A percentile compares a stretch with the other conserved stretches of the same genome.
phyloP scores from a whole-genome alignment of 2,113 vertebrate species.

The Alexandromys fortis region DNA sequence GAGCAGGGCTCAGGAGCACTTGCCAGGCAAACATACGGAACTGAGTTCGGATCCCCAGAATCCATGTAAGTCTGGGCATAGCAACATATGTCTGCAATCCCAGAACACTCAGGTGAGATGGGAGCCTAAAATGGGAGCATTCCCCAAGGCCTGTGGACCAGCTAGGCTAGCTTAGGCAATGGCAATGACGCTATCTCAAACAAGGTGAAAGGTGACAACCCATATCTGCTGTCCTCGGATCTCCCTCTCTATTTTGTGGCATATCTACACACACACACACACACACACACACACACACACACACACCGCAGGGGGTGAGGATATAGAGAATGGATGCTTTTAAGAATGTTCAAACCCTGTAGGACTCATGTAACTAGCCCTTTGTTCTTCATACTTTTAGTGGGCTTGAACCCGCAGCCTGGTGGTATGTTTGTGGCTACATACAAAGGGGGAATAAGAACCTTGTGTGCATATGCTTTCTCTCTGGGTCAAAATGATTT shows the following conservation, averaged over 20 bases:
- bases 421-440: background rate
- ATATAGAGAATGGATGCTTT: background rate
- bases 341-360: background rate
- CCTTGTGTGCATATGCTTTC: background rate
- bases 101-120: background rate
- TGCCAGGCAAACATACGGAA: background rate
- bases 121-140: background rate
- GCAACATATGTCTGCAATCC: background rate
- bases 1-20: background rate
- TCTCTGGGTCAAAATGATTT: constrained; percentile 3
- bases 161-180: background rate
- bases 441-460: background rate
- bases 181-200: background rate
- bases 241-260: background rate
- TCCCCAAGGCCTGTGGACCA: background rate
- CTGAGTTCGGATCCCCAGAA: background rate
- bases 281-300: background rate
- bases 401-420: background rate
- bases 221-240: background rate
- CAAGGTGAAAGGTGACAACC: background rate
- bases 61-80: too few relatives aligned
- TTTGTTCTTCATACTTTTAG: background rate
- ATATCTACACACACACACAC: background rate
- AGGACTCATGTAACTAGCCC: background rate
- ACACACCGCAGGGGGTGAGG: too few relatives aligned